Percentiles rank a stretch among this genome's conserved stretches.
These are phyloP conservation scores for Garra rufa DNA, from an alignment of 2,113 vertebrate species.

Conservation along the genomic window DNA sequence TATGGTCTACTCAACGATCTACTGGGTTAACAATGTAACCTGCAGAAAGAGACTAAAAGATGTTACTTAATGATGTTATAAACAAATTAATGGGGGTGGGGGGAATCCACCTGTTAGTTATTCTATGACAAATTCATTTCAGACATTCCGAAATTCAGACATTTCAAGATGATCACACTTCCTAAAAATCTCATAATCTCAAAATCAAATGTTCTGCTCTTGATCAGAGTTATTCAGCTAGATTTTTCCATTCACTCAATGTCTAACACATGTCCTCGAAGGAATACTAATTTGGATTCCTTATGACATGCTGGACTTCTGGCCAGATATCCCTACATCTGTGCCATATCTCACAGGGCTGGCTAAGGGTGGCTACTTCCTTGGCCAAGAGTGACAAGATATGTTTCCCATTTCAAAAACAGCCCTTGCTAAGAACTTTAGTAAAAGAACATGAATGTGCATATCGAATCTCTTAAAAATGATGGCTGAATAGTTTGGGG, in stretches of 20 bases:
- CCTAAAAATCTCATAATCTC: not conserved
- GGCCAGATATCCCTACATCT: slow-evolving; percentile 13
- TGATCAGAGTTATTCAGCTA: not conserved
- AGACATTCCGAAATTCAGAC: too few species aligned
- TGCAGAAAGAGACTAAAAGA: not conserved
- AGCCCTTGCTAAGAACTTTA: not conserved
- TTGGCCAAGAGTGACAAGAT: slow-evolving; percentile 25
- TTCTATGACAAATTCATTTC: not conserved
- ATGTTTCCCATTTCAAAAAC: not conserved
- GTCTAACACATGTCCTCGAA: slow-evolving; percentile 47
- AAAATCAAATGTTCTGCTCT: not conserved
- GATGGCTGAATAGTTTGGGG: not conserved
- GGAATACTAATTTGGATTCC: slow-evolving; percentile 33
- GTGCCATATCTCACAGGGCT: slow-evolving; percentile 25
- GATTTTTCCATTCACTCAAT: slow-evolving; percentile 34
- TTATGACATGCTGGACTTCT: slow-evolving; percentile 23
- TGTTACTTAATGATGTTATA: not conserved
- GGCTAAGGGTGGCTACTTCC: not conserved
- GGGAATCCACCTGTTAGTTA: not conserved
- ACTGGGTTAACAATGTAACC: not conserved
- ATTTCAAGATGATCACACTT: slow-evolving; percentile 13
- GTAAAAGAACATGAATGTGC: not conserved
- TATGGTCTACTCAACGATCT: too few species aligned
- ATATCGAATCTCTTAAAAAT: not conserved
- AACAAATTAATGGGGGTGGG: not conserved